These are phyloP conservation scores for Odocoileus virginianus DNA, from an alignment of 2,113 vertebrate species.

Conservation along the genomic window DNA sequence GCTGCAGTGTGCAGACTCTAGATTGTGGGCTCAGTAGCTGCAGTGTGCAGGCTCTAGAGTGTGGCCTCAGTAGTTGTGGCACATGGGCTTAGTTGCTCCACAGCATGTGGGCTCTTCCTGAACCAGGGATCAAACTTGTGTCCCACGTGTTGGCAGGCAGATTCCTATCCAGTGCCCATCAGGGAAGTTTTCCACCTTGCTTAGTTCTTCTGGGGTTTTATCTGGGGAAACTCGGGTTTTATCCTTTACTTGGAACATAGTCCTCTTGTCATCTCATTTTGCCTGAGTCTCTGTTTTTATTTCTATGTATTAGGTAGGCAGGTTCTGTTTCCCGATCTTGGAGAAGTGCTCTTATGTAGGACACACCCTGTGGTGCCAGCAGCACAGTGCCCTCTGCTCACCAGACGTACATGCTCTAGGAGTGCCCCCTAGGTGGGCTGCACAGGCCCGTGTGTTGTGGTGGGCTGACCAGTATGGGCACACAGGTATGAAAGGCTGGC, in stretches of 20 bases:
- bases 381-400: not conserved
- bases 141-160: not conserved
- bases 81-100: not conserved
- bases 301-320: not conserved
- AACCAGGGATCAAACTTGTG: not conserved
- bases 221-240: not conserved
- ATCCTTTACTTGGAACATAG: not conserved
- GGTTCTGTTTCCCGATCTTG: not conserved
- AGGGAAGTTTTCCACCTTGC: not conserved
- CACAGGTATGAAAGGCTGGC: not conserved
- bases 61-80: not conserved
- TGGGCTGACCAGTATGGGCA: not conserved
- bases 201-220: not conserved
- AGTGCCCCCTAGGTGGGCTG: not conserved
- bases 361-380: not conserved
- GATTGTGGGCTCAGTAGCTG: not conserved
- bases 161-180: not conserved
- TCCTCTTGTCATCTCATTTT: not conserved
- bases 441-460: not conserved
- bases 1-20: no score
- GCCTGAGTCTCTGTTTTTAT: not conserved
- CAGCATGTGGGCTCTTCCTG: not conserved
- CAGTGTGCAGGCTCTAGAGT: not conserved
- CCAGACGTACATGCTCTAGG: not conserved
- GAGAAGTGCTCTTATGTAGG: not conserved